Evolutionary conservation across 1,140 invertebrate species (phyloP).

Genomic region (Fopius arisanus): DNA sequence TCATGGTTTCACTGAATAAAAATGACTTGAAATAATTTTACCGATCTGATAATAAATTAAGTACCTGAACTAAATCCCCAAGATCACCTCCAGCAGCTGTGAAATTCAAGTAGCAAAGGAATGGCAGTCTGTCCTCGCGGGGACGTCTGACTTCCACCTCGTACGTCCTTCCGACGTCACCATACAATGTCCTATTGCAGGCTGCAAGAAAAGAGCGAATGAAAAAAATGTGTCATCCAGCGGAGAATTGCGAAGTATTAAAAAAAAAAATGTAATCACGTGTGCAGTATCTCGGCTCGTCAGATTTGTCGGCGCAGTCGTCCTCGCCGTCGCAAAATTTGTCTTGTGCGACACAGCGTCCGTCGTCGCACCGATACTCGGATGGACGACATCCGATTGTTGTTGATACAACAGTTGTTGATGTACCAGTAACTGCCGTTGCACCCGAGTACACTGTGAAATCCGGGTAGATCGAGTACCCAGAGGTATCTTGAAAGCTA

Average conservation of each 20-base stretch:
- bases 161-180: constrained; percentile 80
- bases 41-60: not conserved
- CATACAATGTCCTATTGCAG: constrained; percentile 84
- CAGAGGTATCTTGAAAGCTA: constrained; percentile 49
- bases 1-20: no score
- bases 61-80: constrained; percentile 82
- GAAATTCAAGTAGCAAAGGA: constrained; percentile 82
- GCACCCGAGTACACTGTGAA: constrained; percentile 37
- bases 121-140: constrained; percentile 76
- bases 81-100: constrained; percentile 76
- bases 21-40: no score
- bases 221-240: not conserved
- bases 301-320: constrained; percentile 81
- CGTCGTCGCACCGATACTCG: constrained; percentile 73
- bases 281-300: constrained; percentile 79
- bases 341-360: constrained; percentile 77
- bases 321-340: constrained; percentile 81
- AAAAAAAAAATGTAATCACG: constrained; percentile 75
- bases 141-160: constrained; percentile 78
- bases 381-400: constrained; percentile 63
- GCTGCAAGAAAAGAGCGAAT: constrained; percentile 67
- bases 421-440: constrained; percentile 21
- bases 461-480: constrained; percentile 39
- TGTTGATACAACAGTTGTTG: constrained; percentile 30
- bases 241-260: not conserved